A percentile compares a stretch with the other conserved stretches of the same genome.
Evolutionary conservation across 2,888 invertebrate genomes (phyloP).

Genomic region (Teinopalpus imperialis): DNA sequence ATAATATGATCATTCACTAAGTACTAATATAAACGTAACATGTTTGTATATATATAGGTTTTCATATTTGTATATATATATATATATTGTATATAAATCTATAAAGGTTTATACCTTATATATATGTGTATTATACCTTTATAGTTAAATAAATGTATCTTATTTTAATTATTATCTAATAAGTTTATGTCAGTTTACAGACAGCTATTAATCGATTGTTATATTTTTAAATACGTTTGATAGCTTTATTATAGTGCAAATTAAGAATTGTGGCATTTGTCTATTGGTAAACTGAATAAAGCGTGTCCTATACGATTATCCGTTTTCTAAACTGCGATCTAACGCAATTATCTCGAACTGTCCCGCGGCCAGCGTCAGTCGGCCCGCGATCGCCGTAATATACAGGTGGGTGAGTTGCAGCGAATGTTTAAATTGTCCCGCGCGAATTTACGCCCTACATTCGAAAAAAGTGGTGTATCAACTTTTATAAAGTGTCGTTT

Average conservation of each 20-base stretch:
- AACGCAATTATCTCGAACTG: conserved; percentile 48
- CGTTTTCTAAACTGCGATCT: conserved; percentile 69
- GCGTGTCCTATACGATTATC: conserved; percentile 65
- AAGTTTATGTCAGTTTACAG: too few species aligned
- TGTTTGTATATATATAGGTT: too few species aligned
- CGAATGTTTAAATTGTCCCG: conserved; percentile 28
- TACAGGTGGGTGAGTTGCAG: conserved; percentile 41
- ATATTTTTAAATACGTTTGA: conserved; percentile 22
- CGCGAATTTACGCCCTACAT: conserved; percentile 32
- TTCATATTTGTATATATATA: too few species aligned
- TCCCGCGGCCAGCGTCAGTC: conserved; percentile 44
- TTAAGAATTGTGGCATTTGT: conserved; percentile 31
- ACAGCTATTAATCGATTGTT: too few species aligned
- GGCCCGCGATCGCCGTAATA: conserved; percentile 46
- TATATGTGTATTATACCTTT: too few species aligned
- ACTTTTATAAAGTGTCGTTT: conserved; percentile 34
- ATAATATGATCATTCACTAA: too few species aligned
- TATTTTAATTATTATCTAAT: too few species aligned
- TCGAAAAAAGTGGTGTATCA: conserved; percentile 33
- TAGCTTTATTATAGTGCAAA: conserved; percentile 29
- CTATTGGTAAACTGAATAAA: conserved; percentile 53
- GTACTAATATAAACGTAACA: too few species aligned
- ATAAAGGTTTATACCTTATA: too few species aligned
- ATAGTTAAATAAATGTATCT: too few species aligned
- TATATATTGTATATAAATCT: too few species aligned